phyloP scores from a whole-genome alignment of 2,797 vertebrate species.

The Artibeus jamaicensis region DNA sequence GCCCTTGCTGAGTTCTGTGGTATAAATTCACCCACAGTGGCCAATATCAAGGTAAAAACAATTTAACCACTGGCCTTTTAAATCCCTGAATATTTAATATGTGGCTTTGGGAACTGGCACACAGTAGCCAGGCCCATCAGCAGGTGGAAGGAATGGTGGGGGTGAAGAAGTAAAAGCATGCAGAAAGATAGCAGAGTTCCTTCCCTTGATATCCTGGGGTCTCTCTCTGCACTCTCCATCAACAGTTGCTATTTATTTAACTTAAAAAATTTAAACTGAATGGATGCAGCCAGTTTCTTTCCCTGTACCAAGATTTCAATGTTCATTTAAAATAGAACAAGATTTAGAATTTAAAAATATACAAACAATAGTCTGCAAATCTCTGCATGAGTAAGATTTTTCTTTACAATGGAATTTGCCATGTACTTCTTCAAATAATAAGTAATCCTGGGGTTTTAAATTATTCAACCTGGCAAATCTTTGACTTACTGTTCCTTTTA shows the following conservation, averaged over 20 bases:
- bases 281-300: background rate
- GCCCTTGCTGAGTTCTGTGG: background rate
- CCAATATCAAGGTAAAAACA: background rate
- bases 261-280: background rate
- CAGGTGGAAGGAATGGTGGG: too few relatives aligned
- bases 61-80: background rate
- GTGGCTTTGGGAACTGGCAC: background rate
- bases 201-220: background rate
- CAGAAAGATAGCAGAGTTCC: background rate
- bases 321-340: background rate
- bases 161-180: background rate
- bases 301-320: background rate
- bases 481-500: background rate
- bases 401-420: conserved; percentile 11
- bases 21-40: background rate
- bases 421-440: conserved; percentile 5
- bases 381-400: background rate
- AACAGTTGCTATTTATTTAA: background rate
- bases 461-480: background rate
- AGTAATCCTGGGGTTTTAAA: background rate
- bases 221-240: background rate
- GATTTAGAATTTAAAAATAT: conserved; percentile 21
- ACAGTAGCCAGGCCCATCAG: too few relatives aligned
- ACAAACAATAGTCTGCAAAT: background rate
- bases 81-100: background rate